Percentiles rank a stretch among this genome's conserved stretches.
phyloP scores from a whole-genome alignment of 2,113 vertebrate genomes.

The Percina caprodes region DNA sequence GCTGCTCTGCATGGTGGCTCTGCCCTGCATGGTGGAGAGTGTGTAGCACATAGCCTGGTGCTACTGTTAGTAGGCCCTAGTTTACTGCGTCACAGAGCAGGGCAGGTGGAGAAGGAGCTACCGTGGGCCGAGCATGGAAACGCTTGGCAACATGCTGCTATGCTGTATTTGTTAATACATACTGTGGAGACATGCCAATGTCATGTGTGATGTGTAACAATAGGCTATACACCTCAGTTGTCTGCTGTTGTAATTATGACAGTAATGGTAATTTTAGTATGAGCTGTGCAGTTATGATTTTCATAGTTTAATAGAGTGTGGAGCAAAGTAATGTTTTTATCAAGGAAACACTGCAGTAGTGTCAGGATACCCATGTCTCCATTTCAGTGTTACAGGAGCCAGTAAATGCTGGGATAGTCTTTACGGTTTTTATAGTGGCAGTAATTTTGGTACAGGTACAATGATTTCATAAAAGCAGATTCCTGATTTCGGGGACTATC shows the following conservation, averaged over 20 bases:
- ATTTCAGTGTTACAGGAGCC: conserved; percentile 24
- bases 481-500: background rate
- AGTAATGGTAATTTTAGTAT: conserved; percentile 14
- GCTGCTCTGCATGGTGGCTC: conserved; percentile 33
- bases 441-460: background rate
- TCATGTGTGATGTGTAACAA: background rate
- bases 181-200: background rate
- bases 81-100: conserved; percentile 70
- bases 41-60: conserved; percentile 33
- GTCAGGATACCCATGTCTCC: background rate
- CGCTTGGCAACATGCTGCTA: conserved; percentile 8
- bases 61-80: conserved; percentile 40
- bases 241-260: conserved; percentile 22
- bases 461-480: background rate
- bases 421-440: background rate
- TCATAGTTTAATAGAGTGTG: conserved; percentile 26
- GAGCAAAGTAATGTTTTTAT: conserved; percentile 26
- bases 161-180: background rate
- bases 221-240: background rate
- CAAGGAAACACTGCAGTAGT: conserved; percentile 11
- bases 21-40: conserved; percentile 27
- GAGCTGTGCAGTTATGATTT: conserved; percentile 18
- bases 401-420: background rate
- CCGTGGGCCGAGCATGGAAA: conserved; percentile 8
- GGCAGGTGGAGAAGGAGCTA: conserved; percentile 46